phyloP scores from a whole-genome alignment of 92 coral and sea anemone species.

The Scolanthus callimorphus region DNA sequence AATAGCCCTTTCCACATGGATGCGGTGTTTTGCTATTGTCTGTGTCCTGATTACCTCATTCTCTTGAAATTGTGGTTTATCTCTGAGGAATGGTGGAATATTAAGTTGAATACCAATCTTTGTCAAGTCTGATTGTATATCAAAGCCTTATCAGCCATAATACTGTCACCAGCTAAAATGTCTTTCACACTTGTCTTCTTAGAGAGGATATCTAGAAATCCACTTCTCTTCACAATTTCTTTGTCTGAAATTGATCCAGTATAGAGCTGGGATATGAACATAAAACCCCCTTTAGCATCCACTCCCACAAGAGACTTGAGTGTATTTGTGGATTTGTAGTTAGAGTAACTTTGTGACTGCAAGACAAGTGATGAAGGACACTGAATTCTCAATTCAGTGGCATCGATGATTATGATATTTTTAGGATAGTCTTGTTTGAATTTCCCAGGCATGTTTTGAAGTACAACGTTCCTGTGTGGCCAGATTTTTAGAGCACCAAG shows the following conservation, averaged over 20 bases:
- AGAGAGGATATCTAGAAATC: slow-evolving; percentile 34
- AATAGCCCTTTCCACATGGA: slow-evolving; percentile 46
- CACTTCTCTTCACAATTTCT: slow-evolving; percentile 19
- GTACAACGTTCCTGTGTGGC: too few relatives aligned
- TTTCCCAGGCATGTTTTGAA: too few relatives aligned
- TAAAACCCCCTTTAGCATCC: slow-evolving; percentile 47
- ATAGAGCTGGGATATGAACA: slow-evolving; percentile 55
- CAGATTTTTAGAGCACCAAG: too few relatives aligned
- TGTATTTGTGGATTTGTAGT: slow-evolving; percentile 46
- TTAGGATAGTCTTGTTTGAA: too few relatives aligned
- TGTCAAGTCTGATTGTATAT: slow-evolving; percentile 32
- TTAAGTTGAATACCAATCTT: slow-evolving; percentile 3
- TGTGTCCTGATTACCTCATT: slow-evolving; percentile 34
- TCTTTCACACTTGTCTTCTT: slow-evolving; percentile 25
- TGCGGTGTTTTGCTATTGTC: slow-evolving; percentile 39
- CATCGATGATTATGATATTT: too few relatives aligned
- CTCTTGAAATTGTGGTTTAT: slow-evolving; percentile 19
- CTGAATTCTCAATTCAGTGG: too few relatives aligned
- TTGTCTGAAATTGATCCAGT: slow-evolving; percentile 29
- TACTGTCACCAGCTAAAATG: slow-evolving; percentile 30
- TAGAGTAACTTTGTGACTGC: slow-evolving; percentile 43
- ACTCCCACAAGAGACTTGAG: slow-evolving; percentile 42
- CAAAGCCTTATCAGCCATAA: slow-evolving; percentile 59
- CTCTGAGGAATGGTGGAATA: slow-evolving; percentile 5
- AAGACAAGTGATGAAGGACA: too few relatives aligned